Base-by-base conservation (phyloP, 2,888 invertebrate species). In the Ichneumoninae sp. region DNA sequence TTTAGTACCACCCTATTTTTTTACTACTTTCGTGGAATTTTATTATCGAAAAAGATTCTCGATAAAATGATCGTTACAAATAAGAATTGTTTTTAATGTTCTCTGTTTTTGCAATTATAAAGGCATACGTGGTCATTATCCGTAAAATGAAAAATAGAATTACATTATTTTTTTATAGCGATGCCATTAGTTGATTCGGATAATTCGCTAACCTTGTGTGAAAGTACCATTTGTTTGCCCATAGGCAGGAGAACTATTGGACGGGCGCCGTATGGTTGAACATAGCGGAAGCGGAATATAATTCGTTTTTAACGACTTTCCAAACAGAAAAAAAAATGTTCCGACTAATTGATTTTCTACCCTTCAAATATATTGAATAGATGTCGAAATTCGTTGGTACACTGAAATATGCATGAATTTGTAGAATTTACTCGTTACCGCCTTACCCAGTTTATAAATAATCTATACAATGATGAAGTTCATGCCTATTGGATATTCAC, bases 171-270 rank as follows among this genome's bases (percentile, higher is more conserved):
- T 47, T 47, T 13, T 13, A 3, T 3, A 44, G 44, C 36, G 8
- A 36, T 36, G 1, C 36, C 8, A 36, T 36, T 40, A 8, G 40
- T 10, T 40, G 40, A 40, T 40, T 40, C 10, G 40, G 16, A 47
- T 47, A 47, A 47, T 47, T 47, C 16, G 44, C 44, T 47, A 16
- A 47, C 44, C 13, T 3, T 47, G 44, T 47, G 16, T 16, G 13
- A 47, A 16, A 47, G 16, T 3, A 47, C 16, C 4, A 47, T 47
- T 47, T 47, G 13, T 47, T 47, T 47, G 44, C 44, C 16, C 16
- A 90, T 92, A 47, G 86, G 83, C 66, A 89, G 69, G 19, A 54
- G 10, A 54, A 90, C 16, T 47, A 16, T 47, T 16, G 44, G 16
- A 47, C 4, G 16, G 13, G 44, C 44, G 44, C 44, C 44, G 44